Conservation (phyloP, 2,113 vertebrate species). For the Aegypius monachus region DNA sequence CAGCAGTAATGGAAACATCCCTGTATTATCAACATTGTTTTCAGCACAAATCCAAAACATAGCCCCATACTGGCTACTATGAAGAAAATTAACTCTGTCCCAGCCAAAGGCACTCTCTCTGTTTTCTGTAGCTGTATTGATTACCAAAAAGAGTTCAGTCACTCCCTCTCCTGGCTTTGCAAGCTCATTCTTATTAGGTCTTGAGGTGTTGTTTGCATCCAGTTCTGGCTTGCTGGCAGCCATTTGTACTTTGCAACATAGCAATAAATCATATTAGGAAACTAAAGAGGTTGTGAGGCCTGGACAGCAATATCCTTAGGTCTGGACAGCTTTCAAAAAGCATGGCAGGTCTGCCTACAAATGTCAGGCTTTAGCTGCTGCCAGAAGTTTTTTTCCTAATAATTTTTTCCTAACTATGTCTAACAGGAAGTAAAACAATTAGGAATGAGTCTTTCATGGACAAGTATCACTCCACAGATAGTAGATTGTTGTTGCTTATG, state of each 20-base stretch:
- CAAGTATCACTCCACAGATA: neutral
- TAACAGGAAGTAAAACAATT: neutral
- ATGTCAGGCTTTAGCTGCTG: neutral
- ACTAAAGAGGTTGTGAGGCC: neutral
- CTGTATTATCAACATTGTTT: too few relatives aligned
- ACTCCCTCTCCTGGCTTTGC: neutral
- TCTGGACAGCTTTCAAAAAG: neutral
- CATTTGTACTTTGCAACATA: neutral
- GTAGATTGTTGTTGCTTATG: neutral
- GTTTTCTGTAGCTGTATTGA: neutral
- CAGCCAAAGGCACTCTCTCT: too few relatives aligned
- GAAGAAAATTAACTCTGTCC: too few relatives aligned
- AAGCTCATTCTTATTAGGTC: neutral
- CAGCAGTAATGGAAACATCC: too few relatives aligned
- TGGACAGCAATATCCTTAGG: neutral
- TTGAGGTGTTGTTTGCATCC: neutral
- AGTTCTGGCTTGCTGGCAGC: neutral
- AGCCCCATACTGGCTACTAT: too few relatives aligned
- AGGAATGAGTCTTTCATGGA: neutral
- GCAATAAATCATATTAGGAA: neutral
- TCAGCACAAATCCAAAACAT: too few relatives aligned
- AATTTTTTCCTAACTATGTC: neutral
- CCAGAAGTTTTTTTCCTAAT: neutral
- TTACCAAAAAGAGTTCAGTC: neutral
- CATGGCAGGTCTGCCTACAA: neutral